phyloP scores from a whole-genome alignment of 2,797 vertebrate species.

The Tenualosa ilisha region DNA sequence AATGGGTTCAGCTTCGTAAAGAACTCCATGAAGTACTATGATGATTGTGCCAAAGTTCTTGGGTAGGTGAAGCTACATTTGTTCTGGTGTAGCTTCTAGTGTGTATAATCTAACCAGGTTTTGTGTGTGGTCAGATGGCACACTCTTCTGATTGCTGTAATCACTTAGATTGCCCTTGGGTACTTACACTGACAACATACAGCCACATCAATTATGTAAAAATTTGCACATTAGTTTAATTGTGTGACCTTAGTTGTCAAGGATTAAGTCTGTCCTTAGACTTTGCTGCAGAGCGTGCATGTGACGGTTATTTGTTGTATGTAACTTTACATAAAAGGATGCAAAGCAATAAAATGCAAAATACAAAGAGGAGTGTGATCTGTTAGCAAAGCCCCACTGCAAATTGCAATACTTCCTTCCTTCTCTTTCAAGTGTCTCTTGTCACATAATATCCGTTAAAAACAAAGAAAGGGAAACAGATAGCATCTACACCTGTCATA shows the following conservation, averaged over 20 bases:
- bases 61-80: slow-evolving; percentile 74
- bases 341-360: not conserved
- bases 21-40: slow-evolving; percentile 99
- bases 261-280: not conserved
- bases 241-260: not conserved
- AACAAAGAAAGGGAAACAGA: not conserved
- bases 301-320: not conserved
- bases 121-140: not conserved
- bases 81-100: not conserved
- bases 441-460: not conserved
- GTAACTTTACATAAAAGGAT: not conserved
- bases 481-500: not conserved
- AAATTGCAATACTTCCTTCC: not conserved
- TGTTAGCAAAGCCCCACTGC: not conserved
- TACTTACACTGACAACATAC: not conserved
- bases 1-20: slow-evolving; percentile 99
- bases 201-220: not conserved
- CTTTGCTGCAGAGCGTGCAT: not conserved
- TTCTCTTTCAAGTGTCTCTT: not conserved
- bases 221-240: slow-evolving; percentile 1
- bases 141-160: slow-evolving; percentile 15
- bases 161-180: not conserved
- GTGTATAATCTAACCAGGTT: not conserved
- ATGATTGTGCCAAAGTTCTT: slow-evolving; percentile 97
- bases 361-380: not conserved